Percentiles rank a stretch among this genome's conserved stretches.
These are phyloP conservation scores for Vombatus ursinus DNA, from an alignment of 2,113 vertebrate species.

Conservation along the genomic window DNA sequence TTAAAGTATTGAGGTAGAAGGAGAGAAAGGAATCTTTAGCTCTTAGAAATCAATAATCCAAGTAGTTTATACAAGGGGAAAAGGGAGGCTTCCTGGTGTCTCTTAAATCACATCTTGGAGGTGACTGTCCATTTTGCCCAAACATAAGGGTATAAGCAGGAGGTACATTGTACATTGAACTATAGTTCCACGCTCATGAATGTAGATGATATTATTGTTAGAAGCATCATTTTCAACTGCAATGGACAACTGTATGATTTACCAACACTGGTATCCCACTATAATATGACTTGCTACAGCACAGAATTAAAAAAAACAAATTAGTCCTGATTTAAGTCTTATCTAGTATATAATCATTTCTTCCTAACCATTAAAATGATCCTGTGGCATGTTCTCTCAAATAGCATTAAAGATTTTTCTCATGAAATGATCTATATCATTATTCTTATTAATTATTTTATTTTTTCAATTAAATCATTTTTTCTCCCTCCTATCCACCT, in stretches of 20 bases:
- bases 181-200: background rate
- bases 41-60: background rate
- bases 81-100: background rate
- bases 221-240: background rate
- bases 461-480: background rate
- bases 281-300: background rate
- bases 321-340: background rate
- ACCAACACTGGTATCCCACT: background rate
- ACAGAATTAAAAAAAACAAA: background rate
- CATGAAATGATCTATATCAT: background rate
- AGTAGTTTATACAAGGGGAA: background rate
- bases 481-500: background rate
- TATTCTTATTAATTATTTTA: background rate
- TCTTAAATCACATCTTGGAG: background rate
- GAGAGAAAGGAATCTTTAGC: background rate
- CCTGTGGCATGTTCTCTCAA: background rate
- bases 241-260: background rate
- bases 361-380: background rate
- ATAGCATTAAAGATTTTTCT: background rate
- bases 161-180: background rate
- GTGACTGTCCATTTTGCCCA: background rate
- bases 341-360: background rate
- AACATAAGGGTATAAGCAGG: background rate
- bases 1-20: background rate
- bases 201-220: background rate